Conservation (phyloP, 2,888 invertebrate genomes). For the Clusia tigrina region DNA sequence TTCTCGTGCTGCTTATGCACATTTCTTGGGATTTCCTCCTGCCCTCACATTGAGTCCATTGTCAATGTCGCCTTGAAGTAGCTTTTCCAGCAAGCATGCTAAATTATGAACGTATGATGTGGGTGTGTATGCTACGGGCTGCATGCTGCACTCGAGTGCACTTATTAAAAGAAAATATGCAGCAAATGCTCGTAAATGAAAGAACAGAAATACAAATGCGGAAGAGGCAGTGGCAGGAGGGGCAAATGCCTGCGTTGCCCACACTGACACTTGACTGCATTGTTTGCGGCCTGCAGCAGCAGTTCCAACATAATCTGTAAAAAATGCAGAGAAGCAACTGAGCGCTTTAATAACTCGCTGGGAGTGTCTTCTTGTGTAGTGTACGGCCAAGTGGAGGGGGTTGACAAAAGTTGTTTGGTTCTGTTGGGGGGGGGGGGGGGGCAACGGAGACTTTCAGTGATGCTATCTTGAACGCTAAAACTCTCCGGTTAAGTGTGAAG, state of each 20-base stretch:
- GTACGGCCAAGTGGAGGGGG: too few species aligned
- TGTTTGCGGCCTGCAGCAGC: constrained; percentile 29
- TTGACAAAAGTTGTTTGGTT: too few species aligned
- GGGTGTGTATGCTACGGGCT: background rate
- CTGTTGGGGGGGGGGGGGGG: background rate
- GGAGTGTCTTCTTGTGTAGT: too few species aligned
- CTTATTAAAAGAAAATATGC: constrained; percentile 18
- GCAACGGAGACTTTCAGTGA: constrained; percentile 4
- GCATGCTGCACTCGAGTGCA: constrained; percentile 27
- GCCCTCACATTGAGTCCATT: constrained; percentile 41
- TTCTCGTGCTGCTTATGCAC: background rate
- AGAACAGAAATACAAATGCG: background rate
- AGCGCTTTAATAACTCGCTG: too few species aligned
- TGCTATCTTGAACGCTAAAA: too few species aligned
- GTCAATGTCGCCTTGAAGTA: constrained; percentile 52
- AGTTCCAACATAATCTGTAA: constrained; percentile 39
- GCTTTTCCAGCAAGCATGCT: constrained; percentile 32
- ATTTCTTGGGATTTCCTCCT: constrained; percentile 34
- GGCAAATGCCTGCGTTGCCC: constrained; percentile 27
- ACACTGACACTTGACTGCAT: constrained; percentile 43
- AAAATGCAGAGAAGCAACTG: constrained; percentile 48
- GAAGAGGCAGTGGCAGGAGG: background rate
- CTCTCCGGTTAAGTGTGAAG: constrained; percentile 16
- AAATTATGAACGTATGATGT: constrained; percentile 14
- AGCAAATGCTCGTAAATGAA: background rate